Percentiles rank a stretch among this genome's conserved stretches.
Evolutionary conservation across 2,888 invertebrate genomes (phyloP).

Genomic region (Spisula subtruncata): DNA sequence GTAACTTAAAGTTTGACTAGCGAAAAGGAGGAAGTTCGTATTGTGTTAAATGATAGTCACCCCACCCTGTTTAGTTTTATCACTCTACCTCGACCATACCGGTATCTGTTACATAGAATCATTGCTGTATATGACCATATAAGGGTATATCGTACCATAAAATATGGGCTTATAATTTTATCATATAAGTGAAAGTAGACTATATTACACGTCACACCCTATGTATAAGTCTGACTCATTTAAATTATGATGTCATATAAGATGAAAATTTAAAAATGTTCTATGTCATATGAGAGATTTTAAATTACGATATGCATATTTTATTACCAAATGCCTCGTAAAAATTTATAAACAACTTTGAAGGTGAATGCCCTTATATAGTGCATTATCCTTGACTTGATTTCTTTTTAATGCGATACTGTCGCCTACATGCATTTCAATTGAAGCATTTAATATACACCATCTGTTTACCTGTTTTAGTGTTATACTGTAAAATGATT

Average conservation of each 20-base stretch:
- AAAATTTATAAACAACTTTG: background rate
- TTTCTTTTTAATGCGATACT: background rate
- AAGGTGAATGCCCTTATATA: background rate
- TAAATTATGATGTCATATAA: background rate
- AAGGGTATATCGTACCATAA: background rate
- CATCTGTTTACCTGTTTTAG: background rate
- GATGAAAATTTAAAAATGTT: background rate
- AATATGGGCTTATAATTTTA: background rate
- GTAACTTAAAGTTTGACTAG: background rate
- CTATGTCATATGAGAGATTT: background rate
- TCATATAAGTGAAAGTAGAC: background rate
- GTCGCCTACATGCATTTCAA: no score
- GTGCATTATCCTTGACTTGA: background rate
- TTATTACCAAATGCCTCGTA: background rate
- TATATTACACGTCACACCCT: background rate
- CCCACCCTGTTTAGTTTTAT: conserved; percentile 11
- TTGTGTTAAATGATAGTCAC: background rate
- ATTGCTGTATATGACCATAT: background rate
- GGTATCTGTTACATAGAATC: background rate
- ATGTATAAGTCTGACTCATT: background rate
- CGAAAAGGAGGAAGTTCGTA: background rate
- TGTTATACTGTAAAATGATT: no score
- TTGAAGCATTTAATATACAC: background rate
- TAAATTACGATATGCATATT: background rate
- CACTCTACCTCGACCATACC: background rate